These are phyloP conservation scores for Phylloscopus trochiloides DNA, from an alignment of 2,113 vertebrate species.

Conservation along the genomic window DNA sequence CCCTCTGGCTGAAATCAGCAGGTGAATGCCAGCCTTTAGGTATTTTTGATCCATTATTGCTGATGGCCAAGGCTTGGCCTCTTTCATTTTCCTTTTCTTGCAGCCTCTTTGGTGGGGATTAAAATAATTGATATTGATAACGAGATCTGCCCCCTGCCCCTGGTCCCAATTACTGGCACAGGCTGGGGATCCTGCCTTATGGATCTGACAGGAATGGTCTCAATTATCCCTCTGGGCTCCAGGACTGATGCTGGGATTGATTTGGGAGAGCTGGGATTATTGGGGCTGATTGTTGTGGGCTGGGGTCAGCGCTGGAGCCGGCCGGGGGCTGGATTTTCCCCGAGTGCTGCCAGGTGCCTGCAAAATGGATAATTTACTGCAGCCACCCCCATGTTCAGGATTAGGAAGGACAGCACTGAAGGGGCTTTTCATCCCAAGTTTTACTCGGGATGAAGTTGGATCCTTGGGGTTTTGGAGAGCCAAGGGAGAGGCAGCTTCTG, in stretches of 20 bases:
- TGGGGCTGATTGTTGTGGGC: slow-evolving; percentile 1
- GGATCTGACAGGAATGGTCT: slow-evolving; percentile 34
- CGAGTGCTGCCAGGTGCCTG: background rate
- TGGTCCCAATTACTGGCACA: background rate
- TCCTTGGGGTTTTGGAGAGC: background rate
- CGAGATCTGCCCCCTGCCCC: background rate
- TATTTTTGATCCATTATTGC: background rate
- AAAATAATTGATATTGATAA: slow-evolving; percentile 59
- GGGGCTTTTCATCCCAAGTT: background rate
- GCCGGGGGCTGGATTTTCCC: background rate
- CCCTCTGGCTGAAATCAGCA: background rate
- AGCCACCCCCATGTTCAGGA: background rate
- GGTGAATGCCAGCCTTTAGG: background rate
- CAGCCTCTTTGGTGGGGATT: slow-evolving; percentile 1
- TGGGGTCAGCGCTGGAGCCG: background rate
- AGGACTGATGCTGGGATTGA: slow-evolving; percentile 21
- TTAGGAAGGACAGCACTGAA: background rate
- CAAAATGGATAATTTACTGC: background rate
- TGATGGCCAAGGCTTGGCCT: background rate
- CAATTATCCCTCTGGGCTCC: slow-evolving; percentile 43
- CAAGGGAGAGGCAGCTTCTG: background rate
- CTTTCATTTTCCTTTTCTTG: background rate
- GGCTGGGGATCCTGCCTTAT: background rate
- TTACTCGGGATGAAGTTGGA: background rate
- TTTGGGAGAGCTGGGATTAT: slow-evolving; percentile 14